Evolutionary conservation across 2,113 vertebrate species (phyloP), one percentile per base, ranked within the genome.

Genomic region (Chionodraco myersi): DNA sequence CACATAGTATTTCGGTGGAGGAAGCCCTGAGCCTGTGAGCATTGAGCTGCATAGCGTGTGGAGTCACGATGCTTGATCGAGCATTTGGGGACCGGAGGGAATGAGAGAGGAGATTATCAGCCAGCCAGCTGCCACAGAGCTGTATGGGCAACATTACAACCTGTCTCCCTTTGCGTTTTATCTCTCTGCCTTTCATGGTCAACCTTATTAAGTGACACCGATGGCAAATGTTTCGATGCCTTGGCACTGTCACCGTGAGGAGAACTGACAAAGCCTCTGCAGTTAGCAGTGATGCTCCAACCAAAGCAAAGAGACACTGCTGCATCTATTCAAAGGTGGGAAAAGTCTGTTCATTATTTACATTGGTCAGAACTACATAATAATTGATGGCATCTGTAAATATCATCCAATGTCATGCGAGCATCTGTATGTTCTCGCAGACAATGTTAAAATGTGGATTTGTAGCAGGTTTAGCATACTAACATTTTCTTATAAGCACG

Each of bases 71-170:
- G 72, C 78, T 73, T 76, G 80, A 69, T 74, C 0, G 51, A 84
- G 83, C 84, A 72, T 90, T 88, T 71, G 62, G 81, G 73, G 78
- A 82, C 72, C 73, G 70, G 67, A 84, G 88, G 75, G 89, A 79
- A 83, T 65, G 48, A 75, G 72, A 85, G 69, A 57, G 80, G 62
- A 89, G 86, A 94, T 91, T 88, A 92, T 85, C 79, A 70, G 76
- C 73, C n/a, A 75, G 54, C 88, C 89, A 91, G 91, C 88, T 92
- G 91, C 92, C 79, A 75, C 70, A 72, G 74, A 86, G 73, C 89
- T 71, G 79, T 79, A 85, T 82, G 80, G 80, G 82, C 84, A 78
- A 56, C 82, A 62, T 49, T 74, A 54, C 77, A 71, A 61, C 75
- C 83, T 59, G 79, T 59, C 64, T 72, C 47, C 26, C 10, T 72